A percentile compares a stretch with the other conserved stretches of the same genome.
phyloP scores from a whole-genome alignment of 2,797 vertebrate genomes.

The Perodicticus potto region DNA sequence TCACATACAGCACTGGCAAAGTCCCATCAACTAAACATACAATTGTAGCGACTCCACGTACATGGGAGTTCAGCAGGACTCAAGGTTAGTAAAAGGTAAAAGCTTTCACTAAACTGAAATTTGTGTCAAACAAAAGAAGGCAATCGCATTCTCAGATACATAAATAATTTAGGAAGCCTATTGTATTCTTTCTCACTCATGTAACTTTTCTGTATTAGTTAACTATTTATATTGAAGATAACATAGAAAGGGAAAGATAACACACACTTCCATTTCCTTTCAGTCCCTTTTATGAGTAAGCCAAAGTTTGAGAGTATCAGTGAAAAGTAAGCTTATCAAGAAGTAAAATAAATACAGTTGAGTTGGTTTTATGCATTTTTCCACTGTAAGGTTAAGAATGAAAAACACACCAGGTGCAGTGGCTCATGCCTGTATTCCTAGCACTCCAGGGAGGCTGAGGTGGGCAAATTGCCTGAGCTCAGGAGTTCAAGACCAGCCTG shows the following conservation, averaged over 20 bases:
- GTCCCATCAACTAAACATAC: not conserved
- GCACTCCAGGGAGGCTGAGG: too few relatives aligned
- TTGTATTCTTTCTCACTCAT: not conserved
- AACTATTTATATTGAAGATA: not conserved
- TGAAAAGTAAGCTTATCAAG: not conserved
- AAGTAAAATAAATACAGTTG: not conserved
- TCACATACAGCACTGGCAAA: not conserved
- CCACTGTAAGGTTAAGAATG: not conserved
- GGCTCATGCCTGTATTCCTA: too few relatives aligned
- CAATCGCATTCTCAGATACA: not conserved
- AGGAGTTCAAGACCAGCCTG: too few relatives aligned
- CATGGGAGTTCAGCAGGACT: not conserved
- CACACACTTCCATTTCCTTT: not conserved
- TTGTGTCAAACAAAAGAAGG: not conserved
- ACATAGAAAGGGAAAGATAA: not conserved
- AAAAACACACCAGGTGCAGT: not conserved
- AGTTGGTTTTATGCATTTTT: not conserved
- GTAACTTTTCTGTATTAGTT: not conserved
- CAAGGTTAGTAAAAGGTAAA: not conserved
- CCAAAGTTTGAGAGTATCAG: not conserved
- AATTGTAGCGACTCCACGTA: not conserved
- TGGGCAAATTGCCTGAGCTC: too few relatives aligned
- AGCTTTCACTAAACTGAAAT: not conserved
- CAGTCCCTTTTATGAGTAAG: not conserved
- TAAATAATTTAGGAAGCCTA: not conserved